These are phyloP conservation scores for Bombus vancouverensis DNA, from an alignment of 1,140 invertebrate species.

Conservation along the genomic window DNA sequence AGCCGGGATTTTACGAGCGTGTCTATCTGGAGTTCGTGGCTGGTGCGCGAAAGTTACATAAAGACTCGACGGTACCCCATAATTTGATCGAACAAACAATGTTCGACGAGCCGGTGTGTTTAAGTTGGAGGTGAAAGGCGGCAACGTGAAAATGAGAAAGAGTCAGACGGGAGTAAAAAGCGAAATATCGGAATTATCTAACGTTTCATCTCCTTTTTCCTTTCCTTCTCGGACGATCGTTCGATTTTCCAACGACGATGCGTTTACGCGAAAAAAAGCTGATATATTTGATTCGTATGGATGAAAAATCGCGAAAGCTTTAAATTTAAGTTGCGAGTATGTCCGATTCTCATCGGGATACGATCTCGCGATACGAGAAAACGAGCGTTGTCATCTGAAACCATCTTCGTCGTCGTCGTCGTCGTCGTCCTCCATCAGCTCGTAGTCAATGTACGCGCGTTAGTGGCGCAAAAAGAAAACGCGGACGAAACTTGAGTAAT, in stretches of 20 bases:
- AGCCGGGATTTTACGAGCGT: constrained; percentile 38
- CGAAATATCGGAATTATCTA: not conserved
- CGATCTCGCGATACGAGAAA: constrained; percentile 8
- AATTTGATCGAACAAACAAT: constrained; percentile 49
- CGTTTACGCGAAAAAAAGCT: not conserved
- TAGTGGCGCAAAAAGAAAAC: constrained; percentile 30
- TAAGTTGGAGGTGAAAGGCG: constrained; percentile 32
- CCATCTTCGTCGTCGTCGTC: constrained; percentile 18
- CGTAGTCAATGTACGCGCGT: not conserved
- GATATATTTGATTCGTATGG: not conserved
- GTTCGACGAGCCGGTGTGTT: constrained; percentile 12
- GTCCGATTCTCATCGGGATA: not conserved
- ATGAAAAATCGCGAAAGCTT: not conserved
- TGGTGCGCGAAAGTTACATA: constrained; percentile 45
- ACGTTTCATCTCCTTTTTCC: not conserved
- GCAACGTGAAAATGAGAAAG: not conserved
- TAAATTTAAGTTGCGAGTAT: not conserved
- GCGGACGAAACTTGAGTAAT: constrained; percentile 51
- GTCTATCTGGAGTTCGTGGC: constrained; percentile 24
- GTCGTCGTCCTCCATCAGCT: not conserved
- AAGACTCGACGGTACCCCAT: constrained; percentile 36
- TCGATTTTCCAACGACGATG: not conserved
- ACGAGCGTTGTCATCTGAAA: constrained; percentile 40
- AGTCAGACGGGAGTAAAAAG: too few species aligned
- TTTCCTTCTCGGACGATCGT: not conserved